Evolutionary conservation across 2,888 invertebrate genomes (phyloP).

Genomic region (Yponomeuta plumbellus): DNA sequence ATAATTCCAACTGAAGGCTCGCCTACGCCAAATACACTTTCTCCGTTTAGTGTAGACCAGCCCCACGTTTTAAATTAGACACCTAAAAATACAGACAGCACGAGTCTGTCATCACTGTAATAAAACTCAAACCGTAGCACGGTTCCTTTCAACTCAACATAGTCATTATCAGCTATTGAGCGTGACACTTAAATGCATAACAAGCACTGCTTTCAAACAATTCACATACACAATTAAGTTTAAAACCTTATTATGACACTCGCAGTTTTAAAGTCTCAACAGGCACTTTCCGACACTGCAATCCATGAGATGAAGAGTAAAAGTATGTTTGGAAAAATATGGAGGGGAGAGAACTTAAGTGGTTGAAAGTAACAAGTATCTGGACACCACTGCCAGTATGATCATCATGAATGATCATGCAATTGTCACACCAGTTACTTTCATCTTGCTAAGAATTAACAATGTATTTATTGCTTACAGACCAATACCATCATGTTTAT

Average conservation of each 20-base stretch:
- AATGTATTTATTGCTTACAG: too few relatives aligned
- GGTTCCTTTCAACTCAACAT: not conserved
- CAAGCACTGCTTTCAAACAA: constrained; percentile 1
- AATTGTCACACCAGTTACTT: too few relatives aligned
- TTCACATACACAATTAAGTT: constrained; percentile 4
- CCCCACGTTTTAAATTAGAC: not conserved
- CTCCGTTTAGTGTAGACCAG: not conserved
- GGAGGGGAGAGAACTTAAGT: not conserved
- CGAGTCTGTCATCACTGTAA: not conserved
- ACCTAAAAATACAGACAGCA: not conserved
- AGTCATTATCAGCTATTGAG: not conserved
- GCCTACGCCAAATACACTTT: not conserved
- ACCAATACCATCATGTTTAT: too few relatives aligned
- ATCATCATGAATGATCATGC: too few relatives aligned
- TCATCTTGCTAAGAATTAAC: too few relatives aligned
- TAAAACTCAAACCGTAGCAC: not conserved
- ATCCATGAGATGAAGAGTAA: constrained; percentile 21
- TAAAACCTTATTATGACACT: constrained; percentile 6
- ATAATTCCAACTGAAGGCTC: not conserved
- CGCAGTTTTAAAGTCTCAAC: constrained; percentile 6
- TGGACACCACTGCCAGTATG: too few relatives aligned
- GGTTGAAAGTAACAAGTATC: too few relatives aligned
- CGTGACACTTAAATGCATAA: constrained; percentile 8
- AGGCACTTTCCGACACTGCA: not conserved
- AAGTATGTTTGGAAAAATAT: not conserved